phyloP scores from a whole-genome alignment of 2,888 invertebrate species.

The Xestia ashworthii region DNA sequence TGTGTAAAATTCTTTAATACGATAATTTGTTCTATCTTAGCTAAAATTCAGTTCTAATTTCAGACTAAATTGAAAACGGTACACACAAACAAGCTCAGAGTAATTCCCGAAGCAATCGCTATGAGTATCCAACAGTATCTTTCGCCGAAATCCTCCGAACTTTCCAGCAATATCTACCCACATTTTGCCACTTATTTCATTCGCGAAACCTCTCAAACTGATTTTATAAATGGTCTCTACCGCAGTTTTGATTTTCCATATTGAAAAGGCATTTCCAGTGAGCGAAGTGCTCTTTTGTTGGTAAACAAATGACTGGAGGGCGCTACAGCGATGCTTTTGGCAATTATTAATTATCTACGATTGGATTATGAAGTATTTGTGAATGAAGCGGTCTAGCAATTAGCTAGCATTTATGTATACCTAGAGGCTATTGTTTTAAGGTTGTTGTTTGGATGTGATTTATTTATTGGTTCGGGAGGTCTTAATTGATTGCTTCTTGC shows the following conservation, averaged over 20 bases:
- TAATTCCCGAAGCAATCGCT: constrained; percentile 22
- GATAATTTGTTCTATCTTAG: background rate
- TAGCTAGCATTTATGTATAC: background rate
- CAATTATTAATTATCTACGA: constrained; percentile 76
- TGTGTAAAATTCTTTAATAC: background rate
- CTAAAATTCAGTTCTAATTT: background rate
- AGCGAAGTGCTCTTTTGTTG: constrained; percentile 73
- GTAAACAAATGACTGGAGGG: constrained; percentile 63
- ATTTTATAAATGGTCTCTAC: constrained; percentile 76
- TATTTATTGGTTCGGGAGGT: constrained; percentile 11
- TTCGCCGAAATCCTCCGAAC: constrained; percentile 21
- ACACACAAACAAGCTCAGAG: constrained; percentile 16
- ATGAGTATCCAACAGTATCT: constrained; percentile 15
- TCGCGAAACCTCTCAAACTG: constrained; percentile 44
- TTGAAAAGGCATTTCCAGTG: constrained; percentile 74
- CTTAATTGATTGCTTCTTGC: too few relatives aligned
- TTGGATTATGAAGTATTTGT: constrained; percentile 43
- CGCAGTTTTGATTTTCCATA: constrained; percentile 77
- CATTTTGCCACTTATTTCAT: constrained; percentile 29
- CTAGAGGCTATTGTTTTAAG: constrained; percentile 20
- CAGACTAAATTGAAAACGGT: background rate
- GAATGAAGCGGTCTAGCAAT: constrained; percentile 36
- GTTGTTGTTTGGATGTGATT: constrained; percentile 4
- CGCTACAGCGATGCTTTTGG: constrained; percentile 63
- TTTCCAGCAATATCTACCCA: constrained; percentile 22